These are phyloP conservation scores for Cylindroiulus punctatus DNA, from an alignment of 2,888 invertebrate genomes.

Conservation along the genomic window DNA sequence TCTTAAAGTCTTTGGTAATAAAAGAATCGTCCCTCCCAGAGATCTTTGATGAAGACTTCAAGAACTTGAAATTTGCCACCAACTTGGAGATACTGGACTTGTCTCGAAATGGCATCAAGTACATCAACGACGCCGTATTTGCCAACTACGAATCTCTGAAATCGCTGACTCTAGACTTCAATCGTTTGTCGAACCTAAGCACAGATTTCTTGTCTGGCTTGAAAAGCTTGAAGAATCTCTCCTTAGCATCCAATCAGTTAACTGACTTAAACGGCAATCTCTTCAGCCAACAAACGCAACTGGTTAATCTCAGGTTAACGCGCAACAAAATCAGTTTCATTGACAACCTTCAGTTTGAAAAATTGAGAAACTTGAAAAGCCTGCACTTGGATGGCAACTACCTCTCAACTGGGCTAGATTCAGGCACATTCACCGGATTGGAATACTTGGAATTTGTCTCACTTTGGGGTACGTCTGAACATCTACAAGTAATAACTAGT, in stretches of 20 bases:
- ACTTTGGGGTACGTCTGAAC: constrained; percentile 7
- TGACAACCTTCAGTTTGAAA: background rate
- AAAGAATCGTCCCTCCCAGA: constrained; percentile 10
- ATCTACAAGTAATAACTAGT: too few species aligned
- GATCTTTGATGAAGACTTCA: background rate
- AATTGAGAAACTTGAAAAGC: constrained; percentile 1
- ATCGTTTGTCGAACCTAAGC: constrained; percentile 2
- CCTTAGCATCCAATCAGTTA: background rate
- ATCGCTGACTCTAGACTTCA: background rate
- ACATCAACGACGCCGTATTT: background rate
- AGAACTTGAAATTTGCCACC: constrained; percentile 29
- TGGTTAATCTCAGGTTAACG: background rate
- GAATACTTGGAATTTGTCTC: background rate
- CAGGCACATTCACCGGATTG: background rate
- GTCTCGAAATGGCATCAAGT: background rate
- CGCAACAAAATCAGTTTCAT: background rate
- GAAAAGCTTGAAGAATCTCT: background rate
- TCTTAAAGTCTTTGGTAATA: background rate
- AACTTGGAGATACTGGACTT: background rate
- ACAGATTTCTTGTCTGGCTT: background rate
- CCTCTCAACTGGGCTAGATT: background rate
- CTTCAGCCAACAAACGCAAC: background rate
- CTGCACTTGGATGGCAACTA: background rate
- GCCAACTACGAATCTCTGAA: background rate
- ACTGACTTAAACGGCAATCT: background rate